These are phyloP conservation scores for Orthonevra nobilis DNA, from an alignment of 2,888 invertebrate genomes.

Conservation along the genomic window DNA sequence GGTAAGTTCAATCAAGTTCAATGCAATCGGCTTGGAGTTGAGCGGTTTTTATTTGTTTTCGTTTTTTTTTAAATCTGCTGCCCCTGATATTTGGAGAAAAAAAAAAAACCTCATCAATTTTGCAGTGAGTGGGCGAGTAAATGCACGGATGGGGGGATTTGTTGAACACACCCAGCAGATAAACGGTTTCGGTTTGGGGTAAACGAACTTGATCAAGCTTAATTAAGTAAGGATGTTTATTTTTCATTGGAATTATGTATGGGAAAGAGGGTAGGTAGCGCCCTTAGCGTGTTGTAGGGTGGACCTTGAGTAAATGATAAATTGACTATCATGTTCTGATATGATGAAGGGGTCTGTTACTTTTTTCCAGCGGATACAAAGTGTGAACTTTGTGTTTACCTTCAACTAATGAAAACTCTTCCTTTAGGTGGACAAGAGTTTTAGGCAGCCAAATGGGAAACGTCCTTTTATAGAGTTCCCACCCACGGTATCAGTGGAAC, in stretches of 20 bases:
- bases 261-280: conserved; percentile 26
- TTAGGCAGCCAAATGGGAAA: too few relatives aligned
- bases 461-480: too few relatives aligned
- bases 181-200: conserved; percentile 60
- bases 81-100: conserved; percentile 56
- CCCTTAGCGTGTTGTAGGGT: conserved; percentile 9
- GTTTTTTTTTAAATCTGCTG: conserved; percentile 38
- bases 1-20: conserved; percentile 71
- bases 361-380: too few relatives aligned
- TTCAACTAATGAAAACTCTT: too few relatives aligned
- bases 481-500: too few relatives aligned
- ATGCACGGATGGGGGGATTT: conserved; percentile 32
- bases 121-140: conserved; percentile 13
- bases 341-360: conserved; percentile 29
- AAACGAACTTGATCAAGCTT: conserved; percentile 69
- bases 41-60: background rate
- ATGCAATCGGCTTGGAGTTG: conserved; percentile 15
- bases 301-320: conserved; percentile 53
- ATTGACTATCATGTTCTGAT: conserved; percentile 35
- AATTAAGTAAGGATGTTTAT: conserved; percentile 68
- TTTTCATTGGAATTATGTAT: conserved; percentile 63
- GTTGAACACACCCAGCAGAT: conserved; percentile 62
- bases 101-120: conserved; percentile 34
- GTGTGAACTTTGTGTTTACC: too few relatives aligned
- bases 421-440: too few relatives aligned